A percentile compares a stretch with the other conserved stretches of the same genome.
Evolutionary conservation across 2,113 vertebrate genomes (phyloP).

Genomic region (Cynocephalus volans): DNA sequence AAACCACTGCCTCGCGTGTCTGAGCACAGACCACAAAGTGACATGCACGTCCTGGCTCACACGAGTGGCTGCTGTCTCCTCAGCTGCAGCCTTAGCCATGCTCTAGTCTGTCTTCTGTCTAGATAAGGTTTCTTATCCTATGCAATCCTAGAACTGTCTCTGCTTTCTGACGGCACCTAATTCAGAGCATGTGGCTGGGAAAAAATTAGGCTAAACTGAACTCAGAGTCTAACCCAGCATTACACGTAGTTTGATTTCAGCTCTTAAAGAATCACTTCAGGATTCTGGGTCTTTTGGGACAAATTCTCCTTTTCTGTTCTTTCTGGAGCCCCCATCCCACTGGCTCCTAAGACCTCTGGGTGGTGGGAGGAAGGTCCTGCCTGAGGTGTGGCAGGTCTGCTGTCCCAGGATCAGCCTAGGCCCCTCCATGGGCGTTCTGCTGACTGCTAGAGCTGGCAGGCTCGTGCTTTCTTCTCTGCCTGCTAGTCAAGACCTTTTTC

Average conservation of each 20-base stretch:
- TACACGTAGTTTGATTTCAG: neutral
- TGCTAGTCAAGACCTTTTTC: neutral
- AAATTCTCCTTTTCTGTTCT: neutral
- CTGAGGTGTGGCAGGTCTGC: accelerated
- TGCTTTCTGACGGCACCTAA: neutral
- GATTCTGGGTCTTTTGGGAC: neutral
- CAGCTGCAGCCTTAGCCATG: accelerated
- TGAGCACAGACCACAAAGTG: neutral
- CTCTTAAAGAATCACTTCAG: neutral
- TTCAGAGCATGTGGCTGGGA: neutral
- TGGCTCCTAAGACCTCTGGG: neutral
- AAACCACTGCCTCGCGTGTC: accelerated
- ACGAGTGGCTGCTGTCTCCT: accelerated
- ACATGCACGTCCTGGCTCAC: accelerated
- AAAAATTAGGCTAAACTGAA: neutral
- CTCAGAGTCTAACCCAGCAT: neutral
- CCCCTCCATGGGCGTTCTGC: neutral
- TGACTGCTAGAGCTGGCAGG: neutral
- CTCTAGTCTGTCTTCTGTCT: accelerated
- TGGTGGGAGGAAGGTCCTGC: neutral
- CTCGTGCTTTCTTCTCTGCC: neutral
- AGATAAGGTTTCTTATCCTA: accelerated
- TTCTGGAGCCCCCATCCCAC: accelerated
- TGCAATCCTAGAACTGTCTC: neutral
- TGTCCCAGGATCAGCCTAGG: accelerated